Percentiles rank a stretch among this genome's conserved stretches.
Evolutionary conservation across 2,888 invertebrate species (phyloP).

Genomic region (Mesopsocus fuscifrons): DNA sequence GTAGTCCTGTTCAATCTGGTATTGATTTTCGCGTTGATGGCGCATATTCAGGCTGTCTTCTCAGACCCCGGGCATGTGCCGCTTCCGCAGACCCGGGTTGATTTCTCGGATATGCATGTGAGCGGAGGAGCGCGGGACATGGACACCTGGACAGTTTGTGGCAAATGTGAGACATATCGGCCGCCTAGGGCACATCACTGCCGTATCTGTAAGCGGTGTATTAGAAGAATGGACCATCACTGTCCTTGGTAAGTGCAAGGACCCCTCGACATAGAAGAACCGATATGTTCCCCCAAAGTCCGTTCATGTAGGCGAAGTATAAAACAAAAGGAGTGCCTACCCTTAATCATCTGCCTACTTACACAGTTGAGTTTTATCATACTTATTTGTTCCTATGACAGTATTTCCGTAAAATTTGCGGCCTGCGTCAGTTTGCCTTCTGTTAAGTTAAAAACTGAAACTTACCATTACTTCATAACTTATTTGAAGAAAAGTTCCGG

Average conservation of each 20-base stretch:
- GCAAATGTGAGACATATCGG: conserved; percentile 59
- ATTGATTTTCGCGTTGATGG: conserved; percentile 49
- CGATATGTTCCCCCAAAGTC: no score
- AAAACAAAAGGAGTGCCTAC: no score
- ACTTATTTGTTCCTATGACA: no score
- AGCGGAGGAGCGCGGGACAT: conserved; percentile 24
- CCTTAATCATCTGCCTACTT: no score
- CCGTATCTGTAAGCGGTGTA: conserved; percentile 66
- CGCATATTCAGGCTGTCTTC: conserved; percentile 68
- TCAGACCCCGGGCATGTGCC: conserved; percentile 82
- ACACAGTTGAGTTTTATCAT: no score
- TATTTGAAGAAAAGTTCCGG: no score
- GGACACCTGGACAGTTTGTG: conserved; percentile 56
- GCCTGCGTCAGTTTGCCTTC: no score
- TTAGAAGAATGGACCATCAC: conserved; percentile 69
- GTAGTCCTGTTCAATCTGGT: conserved; percentile 61
- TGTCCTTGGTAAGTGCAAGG: conserved; percentile 60
- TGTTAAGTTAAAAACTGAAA: no score
- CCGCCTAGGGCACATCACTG: conserved; percentile 79
- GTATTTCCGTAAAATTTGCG: no score
- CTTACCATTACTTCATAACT: no score
- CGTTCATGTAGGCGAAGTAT: no score
- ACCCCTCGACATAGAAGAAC: no score
- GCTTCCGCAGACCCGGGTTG: conserved; percentile 47
- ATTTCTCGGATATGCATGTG: conserved; percentile 62